Evolutionary conservation across 1,140 invertebrate species (phyloP), one percentile per base, ranked within the genome.

Genomic region (Zaprionus inermis): DNA sequence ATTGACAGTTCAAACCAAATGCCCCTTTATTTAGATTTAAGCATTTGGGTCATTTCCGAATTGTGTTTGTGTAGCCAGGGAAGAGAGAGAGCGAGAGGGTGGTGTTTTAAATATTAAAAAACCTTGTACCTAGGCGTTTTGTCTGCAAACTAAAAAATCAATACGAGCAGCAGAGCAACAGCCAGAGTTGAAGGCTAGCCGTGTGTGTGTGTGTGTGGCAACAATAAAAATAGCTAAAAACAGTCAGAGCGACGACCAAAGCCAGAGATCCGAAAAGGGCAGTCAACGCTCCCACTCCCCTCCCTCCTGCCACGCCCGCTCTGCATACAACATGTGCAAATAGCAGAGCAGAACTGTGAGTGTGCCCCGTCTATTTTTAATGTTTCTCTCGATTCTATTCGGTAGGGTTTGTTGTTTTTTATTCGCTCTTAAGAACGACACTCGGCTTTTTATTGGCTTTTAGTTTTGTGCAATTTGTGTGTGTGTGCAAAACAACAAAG

Each of bases 31-130:
- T 86, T 83, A 79, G 76, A 86, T 86, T 86, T 82, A 79, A 86
- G 72, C 79, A 86, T 88, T 88, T 86, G 76, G 83, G 83, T 86
- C 83, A 88, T 72, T 82, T 86, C 79, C 83, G 83, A 86, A 88
- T 82, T 80, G 81, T 84, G 81, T 84, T 84, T 84, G 81, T 76
- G 63, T 76, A 72, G 68, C 81, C 16, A 18, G 44, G 18, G 44
- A 5, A 2, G 49, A 52, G 18, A n/a, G n/a, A n/a, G n/a, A n/a
- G n/a, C n/a, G 9, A 24, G 16, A 7, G 32, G 56, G 22, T 0
- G 18, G 67, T 14, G 24, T 22, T 76, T 85, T 86, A 86, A 85
- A 85, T 85, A 86, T 81, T 85, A 86, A 86, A 85, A 75, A 81
- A 70, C 82, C 82, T 83, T 76, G 72, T 83, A 75, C 22, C 67